A percentile compares a stretch with the other conserved stretches of the same genome.
Conservation (phyloP, 2,113 vertebrate genomes). For the Leptocoma aspasia region DNA sequence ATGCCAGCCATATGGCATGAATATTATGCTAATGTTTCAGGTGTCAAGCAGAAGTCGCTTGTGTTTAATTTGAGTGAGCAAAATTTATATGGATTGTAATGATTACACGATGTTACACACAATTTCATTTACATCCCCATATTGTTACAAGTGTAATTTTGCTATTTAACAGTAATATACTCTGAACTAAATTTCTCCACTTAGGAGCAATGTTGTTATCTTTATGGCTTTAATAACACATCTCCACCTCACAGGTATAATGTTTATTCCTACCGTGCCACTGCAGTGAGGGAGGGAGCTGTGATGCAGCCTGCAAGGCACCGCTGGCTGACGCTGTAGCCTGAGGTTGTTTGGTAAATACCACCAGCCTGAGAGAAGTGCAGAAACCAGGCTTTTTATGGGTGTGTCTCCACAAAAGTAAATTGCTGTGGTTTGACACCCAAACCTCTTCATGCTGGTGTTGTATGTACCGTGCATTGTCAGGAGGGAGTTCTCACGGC, state of each 20-base stretch:
- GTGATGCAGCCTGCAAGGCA: not conserved
- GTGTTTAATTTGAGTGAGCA: slow-evolving; percentile 39
- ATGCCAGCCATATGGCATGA: slow-evolving; percentile 63
- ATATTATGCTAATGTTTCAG: slow-evolving; percentile 56
- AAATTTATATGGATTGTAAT: slow-evolving; percentile 55
- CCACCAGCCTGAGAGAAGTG: not conserved
- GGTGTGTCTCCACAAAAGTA: not conserved
- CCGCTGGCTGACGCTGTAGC: rapidly evolving
- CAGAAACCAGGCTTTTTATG: not conserved
- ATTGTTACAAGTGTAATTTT: slow-evolving; percentile 34
- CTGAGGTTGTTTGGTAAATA: not conserved
- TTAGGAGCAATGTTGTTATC: slow-evolving; percentile 5
- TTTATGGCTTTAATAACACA: not conserved
- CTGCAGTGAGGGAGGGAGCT: not conserved
- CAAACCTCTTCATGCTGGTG: not conserved
- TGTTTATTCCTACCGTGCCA: not conserved
- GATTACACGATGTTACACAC: slow-evolving; percentile 42
- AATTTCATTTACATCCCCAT: slow-evolving; percentile 49
- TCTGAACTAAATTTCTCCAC: not conserved
- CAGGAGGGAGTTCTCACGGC: not conserved
- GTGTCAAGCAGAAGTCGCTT: slow-evolving; percentile 27
- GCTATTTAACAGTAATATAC: slow-evolving; percentile 11
- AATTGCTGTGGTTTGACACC: not conserved
- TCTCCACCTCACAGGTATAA: not conserved
- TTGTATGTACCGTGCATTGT: not conserved